Evolutionary conservation across 1,140 invertebrate species (phyloP).

Genomic region (Zaprionus gabonicus): DNA sequence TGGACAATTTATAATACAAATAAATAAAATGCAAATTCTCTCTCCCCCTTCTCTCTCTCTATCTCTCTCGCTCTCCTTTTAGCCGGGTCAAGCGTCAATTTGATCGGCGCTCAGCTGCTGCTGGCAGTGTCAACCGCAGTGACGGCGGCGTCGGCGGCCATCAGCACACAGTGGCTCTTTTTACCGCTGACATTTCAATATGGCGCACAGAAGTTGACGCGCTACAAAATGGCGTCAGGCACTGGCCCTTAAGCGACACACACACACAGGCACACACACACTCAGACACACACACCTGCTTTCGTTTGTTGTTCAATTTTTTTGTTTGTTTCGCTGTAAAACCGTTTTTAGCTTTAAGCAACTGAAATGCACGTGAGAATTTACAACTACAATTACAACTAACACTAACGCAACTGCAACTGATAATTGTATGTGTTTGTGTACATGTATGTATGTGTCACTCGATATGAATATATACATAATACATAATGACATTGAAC

Average conservation of each 20-base stretch:
- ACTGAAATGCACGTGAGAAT: constrained; percentile 83
- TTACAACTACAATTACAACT: constrained; percentile 57
- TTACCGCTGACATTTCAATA: constrained; percentile 75
- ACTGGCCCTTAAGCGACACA: constrained; percentile 6
- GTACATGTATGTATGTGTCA: constrained; percentile 45
- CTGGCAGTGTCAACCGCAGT: constrained; percentile 60
- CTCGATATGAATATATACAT: constrained; percentile 16
- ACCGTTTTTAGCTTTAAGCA: constrained; percentile 77
- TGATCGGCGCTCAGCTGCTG: constrained; percentile 52
- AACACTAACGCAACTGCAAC: constrained; percentile 1
- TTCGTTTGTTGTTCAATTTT: constrained; percentile 20
- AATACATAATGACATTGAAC: neutral
- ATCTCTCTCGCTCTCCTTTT: constrained; percentile 1
- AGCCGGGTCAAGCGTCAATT: constrained; percentile 38
- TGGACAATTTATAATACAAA: constrained; percentile 73
- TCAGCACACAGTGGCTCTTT: constrained; percentile 49
- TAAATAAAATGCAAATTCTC: constrained; percentile 55
- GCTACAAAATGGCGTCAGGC: constrained; percentile 64
- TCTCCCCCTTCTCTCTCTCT: neutral
- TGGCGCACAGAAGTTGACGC: constrained; percentile 72
- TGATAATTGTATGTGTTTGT: constrained; percentile 17
- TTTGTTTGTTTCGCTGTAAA: constrained; percentile 32
- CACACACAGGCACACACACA: neutral
- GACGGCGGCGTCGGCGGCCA: constrained; percentile 36
- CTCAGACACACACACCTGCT: constrained; percentile 4